Conservation (phyloP, 2,797 vertebrate species). For the Sebastes minor region DNA sequence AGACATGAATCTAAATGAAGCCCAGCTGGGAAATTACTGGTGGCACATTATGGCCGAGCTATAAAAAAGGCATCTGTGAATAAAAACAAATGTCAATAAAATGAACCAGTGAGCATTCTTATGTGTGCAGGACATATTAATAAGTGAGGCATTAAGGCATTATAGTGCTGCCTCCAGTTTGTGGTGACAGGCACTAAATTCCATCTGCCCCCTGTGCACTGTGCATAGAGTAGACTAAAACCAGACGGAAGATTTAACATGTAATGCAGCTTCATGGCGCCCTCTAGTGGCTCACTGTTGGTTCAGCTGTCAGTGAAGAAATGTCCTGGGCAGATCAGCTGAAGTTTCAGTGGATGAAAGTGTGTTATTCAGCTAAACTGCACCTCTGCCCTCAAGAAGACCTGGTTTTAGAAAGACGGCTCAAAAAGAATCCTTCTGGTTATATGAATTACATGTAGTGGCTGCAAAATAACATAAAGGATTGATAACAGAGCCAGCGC, state of each 20-base stretch:
- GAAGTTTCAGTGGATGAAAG: no score
- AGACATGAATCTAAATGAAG: constrained; percentile 15
- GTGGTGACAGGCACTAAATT: constrained; percentile 24
- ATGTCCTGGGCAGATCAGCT: no score
- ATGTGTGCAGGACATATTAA: constrained; percentile 1
- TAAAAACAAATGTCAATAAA: constrained; percentile 47
- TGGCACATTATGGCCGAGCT: not conserved
- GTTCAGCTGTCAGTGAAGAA: not conserved
- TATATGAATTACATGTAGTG: no score
- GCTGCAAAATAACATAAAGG: no score
- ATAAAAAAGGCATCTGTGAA: constrained; percentile 7
- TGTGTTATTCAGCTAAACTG: no score
- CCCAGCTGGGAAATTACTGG: not conserved
- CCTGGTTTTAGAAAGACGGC: no score
- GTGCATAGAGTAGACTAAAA: not conserved
- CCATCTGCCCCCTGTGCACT: not conserved
- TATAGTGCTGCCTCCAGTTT: constrained; percentile 5
- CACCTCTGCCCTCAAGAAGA: no score
- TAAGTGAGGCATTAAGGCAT: constrained; percentile 25
- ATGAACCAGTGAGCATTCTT: constrained; percentile 11
- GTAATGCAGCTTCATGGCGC: not conserved
- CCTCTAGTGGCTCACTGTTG: not conserved
- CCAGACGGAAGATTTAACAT: not conserved
- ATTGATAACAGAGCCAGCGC: no score
- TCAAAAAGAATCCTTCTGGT: no score